phyloP scores from a whole-genome alignment of 2,888 invertebrate species.

The Nasonovia ribisnigri region DNA sequence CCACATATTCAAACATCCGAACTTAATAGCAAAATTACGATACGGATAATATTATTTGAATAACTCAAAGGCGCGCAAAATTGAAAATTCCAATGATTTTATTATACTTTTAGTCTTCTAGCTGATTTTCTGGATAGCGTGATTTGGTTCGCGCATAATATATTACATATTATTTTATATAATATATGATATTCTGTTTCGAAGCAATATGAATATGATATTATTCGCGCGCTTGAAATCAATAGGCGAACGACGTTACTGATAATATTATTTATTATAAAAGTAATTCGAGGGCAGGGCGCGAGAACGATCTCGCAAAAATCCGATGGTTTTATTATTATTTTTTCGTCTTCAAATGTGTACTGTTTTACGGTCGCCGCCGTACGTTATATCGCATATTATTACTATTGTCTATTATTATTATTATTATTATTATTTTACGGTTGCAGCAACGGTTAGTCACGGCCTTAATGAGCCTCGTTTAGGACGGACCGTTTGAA shows the following conservation, averaged over 20 bases:
- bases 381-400: not conserved
- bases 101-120: no score
- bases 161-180: no score
- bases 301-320: not conserved
- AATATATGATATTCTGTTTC: no score
- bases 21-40: no score
- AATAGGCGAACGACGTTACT: not conserved
- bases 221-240: not conserved
- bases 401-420: not conserved
- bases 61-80: no score
- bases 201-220: no score
- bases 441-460: not conserved
- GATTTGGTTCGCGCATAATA: no score
- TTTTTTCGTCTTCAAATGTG: not conserved
- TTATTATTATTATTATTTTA: not conserved
- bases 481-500: constrained; percentile 32
- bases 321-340: not conserved
- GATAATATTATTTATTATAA: not conserved
- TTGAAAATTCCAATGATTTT: no score
- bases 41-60: no score
- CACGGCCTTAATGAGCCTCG: constrained; percentile 25
- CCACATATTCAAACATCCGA: no score
- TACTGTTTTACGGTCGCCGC: not conserved
- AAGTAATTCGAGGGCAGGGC: not conserved
- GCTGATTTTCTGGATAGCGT: no score